Conservation (phyloP, 1,140 invertebrate genomes). For the Globodera ellingtonae region DNA sequence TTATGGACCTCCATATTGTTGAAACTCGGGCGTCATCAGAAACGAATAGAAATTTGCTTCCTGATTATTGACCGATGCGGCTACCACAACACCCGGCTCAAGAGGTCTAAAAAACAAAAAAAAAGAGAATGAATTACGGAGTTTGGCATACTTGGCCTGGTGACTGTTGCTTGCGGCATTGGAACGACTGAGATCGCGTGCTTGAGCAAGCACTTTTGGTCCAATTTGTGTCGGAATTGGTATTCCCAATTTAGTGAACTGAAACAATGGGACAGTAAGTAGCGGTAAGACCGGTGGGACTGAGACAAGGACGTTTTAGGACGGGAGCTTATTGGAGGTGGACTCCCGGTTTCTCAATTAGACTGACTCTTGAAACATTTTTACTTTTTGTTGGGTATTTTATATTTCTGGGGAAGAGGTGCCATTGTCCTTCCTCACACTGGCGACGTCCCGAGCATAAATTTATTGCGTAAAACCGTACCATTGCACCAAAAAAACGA, state of each 20-base stretch:
- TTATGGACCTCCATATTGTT: constrained; percentile 41
- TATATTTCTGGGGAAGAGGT: too few species aligned
- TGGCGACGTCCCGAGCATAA: too few species aligned
- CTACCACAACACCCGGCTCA: constrained; percentile 43
- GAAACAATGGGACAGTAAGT: neutral
- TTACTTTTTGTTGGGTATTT: too few species aligned
- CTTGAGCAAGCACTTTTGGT: constrained; percentile 60
- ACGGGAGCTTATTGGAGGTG: too few species aligned
- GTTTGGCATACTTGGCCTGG: constrained; percentile 23
- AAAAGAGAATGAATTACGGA: neutral
- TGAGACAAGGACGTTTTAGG: too few species aligned
- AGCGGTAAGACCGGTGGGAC: neutral
- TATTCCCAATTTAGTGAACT: constrained; percentile 62
- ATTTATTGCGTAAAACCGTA: neutral
- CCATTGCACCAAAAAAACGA: constrained; percentile 62
- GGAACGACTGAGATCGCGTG: constrained; percentile 53
- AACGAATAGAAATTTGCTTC: constrained; percentile 62
- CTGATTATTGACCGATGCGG: constrained; percentile 49
- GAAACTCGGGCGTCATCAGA: constrained; percentile 47
- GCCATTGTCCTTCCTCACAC: too few species aligned
- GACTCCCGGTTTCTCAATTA: too few species aligned
- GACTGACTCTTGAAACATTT: too few species aligned
- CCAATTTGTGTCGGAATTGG: constrained; percentile 64
- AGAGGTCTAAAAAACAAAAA: constrained; percentile 4
- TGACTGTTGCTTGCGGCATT: constrained; percentile 20